phyloP scores from a whole-genome alignment of 1,140 invertebrate genomes.

The Lepidotrigona ventralis region DNA sequence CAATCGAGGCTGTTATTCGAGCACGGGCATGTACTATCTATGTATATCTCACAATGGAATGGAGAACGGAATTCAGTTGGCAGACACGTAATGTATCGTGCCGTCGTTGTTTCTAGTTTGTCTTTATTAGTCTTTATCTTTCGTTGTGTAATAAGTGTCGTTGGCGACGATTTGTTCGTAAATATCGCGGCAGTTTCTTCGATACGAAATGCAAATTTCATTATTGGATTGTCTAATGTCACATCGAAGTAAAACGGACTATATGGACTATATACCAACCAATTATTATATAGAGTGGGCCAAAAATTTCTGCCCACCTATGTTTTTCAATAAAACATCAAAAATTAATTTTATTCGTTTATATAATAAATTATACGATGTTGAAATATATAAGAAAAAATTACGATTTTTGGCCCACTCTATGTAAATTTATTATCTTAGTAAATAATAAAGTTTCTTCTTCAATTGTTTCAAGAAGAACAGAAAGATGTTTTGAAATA shows the following conservation, averaged over 20 bases:
- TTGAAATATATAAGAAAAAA: too few species aligned
- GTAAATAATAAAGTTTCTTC: too few species aligned
- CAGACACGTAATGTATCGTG: background rate
- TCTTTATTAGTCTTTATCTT: constrained; percentile 5
- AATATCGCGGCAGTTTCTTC: background rate
- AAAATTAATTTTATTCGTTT: too few species aligned
- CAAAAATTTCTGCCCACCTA: too few species aligned
- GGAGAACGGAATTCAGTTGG: constrained; percentile 18
- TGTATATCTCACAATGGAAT: background rate
- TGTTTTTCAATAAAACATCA: too few species aligned
- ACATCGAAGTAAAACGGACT: background rate
- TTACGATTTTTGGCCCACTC: too few species aligned
- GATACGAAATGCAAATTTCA: background rate
- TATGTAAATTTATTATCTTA: too few species aligned
- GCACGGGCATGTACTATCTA: background rate
- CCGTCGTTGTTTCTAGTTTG: background rate
- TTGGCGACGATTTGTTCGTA: background rate
- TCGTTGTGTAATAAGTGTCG: background rate
- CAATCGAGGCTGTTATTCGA: constrained; percentile 32
- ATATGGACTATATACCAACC: too few species aligned
- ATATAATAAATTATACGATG: too few species aligned
- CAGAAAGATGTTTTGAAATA: too few species aligned
- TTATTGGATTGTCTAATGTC: background rate
- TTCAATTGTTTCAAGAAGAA: too few species aligned
- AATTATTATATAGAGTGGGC: too few species aligned